A percentile compares a stretch with the other conserved stretches of the same genome.
phyloP scores from a whole-genome alignment of 2,888 invertebrate species.

The Leptarthrus brevirostris region DNA sequence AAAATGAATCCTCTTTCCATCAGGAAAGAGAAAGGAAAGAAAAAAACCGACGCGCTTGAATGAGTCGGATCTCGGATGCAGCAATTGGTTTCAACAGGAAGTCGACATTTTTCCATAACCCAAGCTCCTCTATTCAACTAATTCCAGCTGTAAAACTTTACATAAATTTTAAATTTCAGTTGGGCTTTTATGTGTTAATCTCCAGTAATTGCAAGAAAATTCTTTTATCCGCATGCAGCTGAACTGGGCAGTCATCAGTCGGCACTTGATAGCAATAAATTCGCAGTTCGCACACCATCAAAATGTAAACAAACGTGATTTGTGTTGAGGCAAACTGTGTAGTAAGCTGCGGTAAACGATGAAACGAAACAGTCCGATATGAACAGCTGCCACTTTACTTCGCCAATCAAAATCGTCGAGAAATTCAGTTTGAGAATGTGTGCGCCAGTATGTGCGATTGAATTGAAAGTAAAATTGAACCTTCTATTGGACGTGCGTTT shows the following conservation, averaged over 20 bases:
- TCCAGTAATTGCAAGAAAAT: too few relatives aligned
- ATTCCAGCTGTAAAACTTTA: too few relatives aligned
- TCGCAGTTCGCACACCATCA: slow-evolving; percentile 8
- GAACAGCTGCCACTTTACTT: slow-evolving; percentile 53
- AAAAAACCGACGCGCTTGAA: slow-evolving; percentile 17
- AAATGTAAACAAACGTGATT: slow-evolving; percentile 14
- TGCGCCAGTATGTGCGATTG: slow-evolving; percentile 16
- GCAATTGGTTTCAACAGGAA: slow-evolving; percentile 12
- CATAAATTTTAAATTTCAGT: too few relatives aligned
- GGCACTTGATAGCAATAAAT: too few relatives aligned
- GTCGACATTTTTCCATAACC: slow-evolving; percentile 19
- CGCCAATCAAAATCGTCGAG: slow-evolving; percentile 52
- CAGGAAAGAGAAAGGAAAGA: slow-evolving; percentile 35
- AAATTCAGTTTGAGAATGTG: neutral
- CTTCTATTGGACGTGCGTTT: neutral
- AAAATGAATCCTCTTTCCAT: neutral
- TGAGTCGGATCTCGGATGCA: slow-evolving; percentile 5
- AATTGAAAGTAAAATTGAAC: slow-evolving; percentile 43
- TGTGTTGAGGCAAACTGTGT: neutral
- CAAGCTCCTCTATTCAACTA: too few relatives aligned
- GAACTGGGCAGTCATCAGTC: too few relatives aligned
- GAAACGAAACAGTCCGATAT: slow-evolving; percentile 28
- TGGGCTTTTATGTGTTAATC: too few relatives aligned
- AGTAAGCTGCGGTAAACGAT: neutral
- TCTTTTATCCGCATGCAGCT: too few relatives aligned